These are phyloP conservation scores for Lagocephalus sceleratus DNA, from an alignment of 2,797 vertebrate genomes.

Conservation along the genomic window DNA sequence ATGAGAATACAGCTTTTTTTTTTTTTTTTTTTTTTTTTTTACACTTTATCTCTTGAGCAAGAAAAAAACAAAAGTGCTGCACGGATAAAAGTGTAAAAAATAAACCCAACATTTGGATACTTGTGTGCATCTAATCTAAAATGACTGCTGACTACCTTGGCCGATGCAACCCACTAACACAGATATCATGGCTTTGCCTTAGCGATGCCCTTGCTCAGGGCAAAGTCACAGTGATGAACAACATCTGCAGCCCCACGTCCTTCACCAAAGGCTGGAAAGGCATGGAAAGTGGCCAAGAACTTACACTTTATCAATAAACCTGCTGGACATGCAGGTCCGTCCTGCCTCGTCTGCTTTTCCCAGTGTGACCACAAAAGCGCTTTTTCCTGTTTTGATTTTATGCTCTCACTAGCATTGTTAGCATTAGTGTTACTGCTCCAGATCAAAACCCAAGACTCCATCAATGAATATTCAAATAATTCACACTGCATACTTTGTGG, in stretches of 20 bases:
- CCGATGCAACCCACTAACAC: slow-evolving; percentile 34
- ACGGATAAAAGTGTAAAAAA: too few species aligned
- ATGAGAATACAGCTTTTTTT: background rate
- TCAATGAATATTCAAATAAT: too few species aligned
- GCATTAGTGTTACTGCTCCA: too few species aligned
- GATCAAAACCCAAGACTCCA: too few species aligned
- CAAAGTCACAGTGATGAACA: slow-evolving; percentile 26
- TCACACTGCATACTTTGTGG: too few species aligned
- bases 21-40: too few species aligned
- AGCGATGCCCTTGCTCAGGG: slow-evolving; percentile 31
- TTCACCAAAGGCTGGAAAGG: slow-evolving; percentile 36
- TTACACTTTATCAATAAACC: background rate
- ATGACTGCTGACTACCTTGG: slow-evolving; percentile 26
- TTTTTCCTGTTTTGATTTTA: too few species aligned
- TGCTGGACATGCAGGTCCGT: background rate
- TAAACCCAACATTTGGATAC: too few species aligned
- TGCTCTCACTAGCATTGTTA: too few species aligned
- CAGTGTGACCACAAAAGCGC: too few species aligned
- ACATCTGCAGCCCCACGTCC: slow-evolving; percentile 32
- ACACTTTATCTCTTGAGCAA: too few species aligned
- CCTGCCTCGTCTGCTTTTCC: background rate
- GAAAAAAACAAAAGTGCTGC: too few species aligned
- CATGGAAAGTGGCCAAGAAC: slow-evolving; percentile 14
- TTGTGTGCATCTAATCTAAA: background rate
- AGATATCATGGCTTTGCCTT: slow-evolving; percentile 18